A percentile compares a stretch with the other conserved stretches of the same genome.
Evolutionary conservation across 2,113 vertebrate genomes (phyloP).

Genomic region (Mirza zaza): DNA sequence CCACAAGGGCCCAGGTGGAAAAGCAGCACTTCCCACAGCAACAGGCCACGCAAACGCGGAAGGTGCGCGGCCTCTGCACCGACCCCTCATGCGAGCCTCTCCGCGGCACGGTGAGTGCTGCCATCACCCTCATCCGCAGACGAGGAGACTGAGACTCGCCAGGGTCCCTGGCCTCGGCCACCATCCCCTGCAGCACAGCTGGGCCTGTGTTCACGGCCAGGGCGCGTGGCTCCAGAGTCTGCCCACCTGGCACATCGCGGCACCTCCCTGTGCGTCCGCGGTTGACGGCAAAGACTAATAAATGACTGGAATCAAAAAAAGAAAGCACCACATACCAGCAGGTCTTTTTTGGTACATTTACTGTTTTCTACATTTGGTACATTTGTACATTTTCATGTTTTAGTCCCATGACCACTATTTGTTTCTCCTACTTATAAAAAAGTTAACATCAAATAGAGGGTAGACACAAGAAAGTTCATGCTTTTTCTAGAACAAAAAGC

Average conservation of each 20-base stretch:
- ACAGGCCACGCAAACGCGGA: rapidly evolving
- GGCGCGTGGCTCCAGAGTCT: not conserved
- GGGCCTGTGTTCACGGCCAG: not conserved
- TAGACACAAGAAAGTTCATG: not conserved
- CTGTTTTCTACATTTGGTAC: too few relatives aligned
- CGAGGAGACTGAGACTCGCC: not conserved
- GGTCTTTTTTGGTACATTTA: not conserved
- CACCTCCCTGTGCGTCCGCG: rapidly evolving
- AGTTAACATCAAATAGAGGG: not conserved
- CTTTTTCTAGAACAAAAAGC: not conserved
- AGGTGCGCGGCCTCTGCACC: rapidly evolving
- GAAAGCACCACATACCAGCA: too few relatives aligned
- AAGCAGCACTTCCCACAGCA: not conserved
- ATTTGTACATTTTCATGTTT: not conserved
- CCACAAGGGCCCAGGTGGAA: too few relatives aligned
- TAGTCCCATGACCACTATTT: not conserved
- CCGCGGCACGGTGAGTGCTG: rapidly evolving
- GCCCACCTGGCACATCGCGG: too few relatives aligned
- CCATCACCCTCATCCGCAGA: not conserved
- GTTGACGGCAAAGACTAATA: not conserved
- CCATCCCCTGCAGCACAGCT: rapidly evolving
- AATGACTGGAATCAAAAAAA: not conserved
- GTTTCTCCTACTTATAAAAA: not conserved
- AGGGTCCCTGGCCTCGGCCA: too few relatives aligned
- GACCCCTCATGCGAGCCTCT: too few relatives aligned